These are phyloP conservation scores for Mallotus villosus DNA, from an alignment of 2,797 vertebrate genomes.

Conservation along the genomic window DNA sequence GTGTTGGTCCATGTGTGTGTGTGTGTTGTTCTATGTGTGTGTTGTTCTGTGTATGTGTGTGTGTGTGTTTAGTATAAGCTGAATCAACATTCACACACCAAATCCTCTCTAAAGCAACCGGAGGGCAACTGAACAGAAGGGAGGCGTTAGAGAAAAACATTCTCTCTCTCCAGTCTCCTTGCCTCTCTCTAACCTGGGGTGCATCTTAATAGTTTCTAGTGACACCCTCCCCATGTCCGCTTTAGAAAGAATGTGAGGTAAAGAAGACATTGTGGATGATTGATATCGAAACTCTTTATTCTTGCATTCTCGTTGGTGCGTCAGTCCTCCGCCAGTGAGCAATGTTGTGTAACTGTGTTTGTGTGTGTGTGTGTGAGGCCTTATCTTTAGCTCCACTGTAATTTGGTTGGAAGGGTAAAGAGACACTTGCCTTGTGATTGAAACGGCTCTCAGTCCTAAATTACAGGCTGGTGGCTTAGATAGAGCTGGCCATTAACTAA, in stretches of 20 bases:
- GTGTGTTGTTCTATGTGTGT: neutral
- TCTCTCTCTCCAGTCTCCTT: neutral
- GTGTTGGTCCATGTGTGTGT: neutral
- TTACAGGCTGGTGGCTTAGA: constrained; percentile 37
- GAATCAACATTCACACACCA: constrained; percentile 4
- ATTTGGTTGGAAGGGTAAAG: constrained; percentile 37
- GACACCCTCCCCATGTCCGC: neutral
- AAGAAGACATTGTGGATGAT: neutral
- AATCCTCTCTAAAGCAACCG: constrained; percentile 14
- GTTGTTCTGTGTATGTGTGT: constrained; percentile 15
- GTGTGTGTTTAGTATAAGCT: constrained; percentile 26
- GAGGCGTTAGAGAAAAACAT: constrained; percentile 5
- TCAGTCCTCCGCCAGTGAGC: neutral
- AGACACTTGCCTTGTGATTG: constrained; percentile 36
- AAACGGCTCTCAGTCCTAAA: constrained; percentile 29
- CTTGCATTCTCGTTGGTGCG: neutral
- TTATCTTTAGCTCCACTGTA: constrained; percentile 30
- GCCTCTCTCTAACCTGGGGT: neutral
- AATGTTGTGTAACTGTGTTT: neutral
- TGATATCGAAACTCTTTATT: neutral
- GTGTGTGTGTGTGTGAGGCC: constrained; percentile 10
- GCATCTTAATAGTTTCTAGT: neutral
- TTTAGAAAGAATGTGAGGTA: neutral
- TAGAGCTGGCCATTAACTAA: constrained; percentile 23
- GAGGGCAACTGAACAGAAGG: constrained; percentile 31